Evolutionary conservation across 2,888 invertebrate species (phyloP).

Genomic region (Machimus rusticus): DNA sequence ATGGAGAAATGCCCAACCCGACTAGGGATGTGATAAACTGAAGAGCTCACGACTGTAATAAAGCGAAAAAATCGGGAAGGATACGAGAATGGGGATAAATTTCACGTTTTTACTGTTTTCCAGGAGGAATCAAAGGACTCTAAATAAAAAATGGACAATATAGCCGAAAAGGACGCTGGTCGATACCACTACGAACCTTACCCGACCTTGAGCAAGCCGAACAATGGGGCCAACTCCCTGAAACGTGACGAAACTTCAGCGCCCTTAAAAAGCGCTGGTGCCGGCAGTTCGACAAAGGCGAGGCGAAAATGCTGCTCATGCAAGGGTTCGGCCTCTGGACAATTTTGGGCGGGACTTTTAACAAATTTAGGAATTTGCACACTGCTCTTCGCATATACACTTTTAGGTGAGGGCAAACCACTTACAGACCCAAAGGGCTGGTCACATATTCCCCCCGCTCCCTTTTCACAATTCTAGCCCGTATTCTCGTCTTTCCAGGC

Average conservation of each 20-base stretch:
- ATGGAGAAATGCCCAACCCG: background rate
- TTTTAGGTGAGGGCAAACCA: slow-evolving; percentile 66
- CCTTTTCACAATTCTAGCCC: background rate
- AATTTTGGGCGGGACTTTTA: slow-evolving; percentile 72
- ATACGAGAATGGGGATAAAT: background rate
- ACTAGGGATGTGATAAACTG: background rate
- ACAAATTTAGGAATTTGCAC: slow-evolving; percentile 85
- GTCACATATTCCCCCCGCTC: too few species aligned
- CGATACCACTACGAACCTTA: slow-evolving; percentile 63
- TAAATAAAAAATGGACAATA: slow-evolving; percentile 40
- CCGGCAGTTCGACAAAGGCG: slow-evolving; percentile 43
- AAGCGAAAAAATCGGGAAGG: background rate
- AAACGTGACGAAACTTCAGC: slow-evolving; percentile 51
- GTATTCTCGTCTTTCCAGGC: slow-evolving; percentile 58
- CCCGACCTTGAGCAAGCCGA: slow-evolving; percentile 53
- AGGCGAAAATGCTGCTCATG: slow-evolving; percentile 51
- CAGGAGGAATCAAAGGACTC: background rate
- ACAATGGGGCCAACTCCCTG: slow-evolving; percentile 53
- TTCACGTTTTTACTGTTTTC: background rate
- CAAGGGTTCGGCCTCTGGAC: slow-evolving; percentile 54
- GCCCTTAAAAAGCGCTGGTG: slow-evolving; percentile 42
- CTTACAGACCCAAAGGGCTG: background rate
- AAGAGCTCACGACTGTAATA: background rate
- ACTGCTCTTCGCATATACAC: slow-evolving; percentile 80
- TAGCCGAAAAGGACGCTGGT: slow-evolving; percentile 56